phyloP scores from a whole-genome alignment of 2,888 invertebrate genomes.

The Drosophila pegasa region DNA sequence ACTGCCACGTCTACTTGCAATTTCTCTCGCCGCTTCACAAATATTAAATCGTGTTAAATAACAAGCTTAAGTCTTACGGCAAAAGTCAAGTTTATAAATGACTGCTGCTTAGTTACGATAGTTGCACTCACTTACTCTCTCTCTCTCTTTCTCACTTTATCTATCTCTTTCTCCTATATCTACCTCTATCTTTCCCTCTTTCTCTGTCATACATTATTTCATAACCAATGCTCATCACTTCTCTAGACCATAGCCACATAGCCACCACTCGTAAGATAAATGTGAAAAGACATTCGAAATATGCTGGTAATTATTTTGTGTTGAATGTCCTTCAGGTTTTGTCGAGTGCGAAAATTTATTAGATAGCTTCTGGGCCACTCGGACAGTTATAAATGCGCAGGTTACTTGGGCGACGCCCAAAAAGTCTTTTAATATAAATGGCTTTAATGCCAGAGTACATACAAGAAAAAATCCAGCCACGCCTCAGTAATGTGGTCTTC shows the following conservation, averaged over 20 bases:
- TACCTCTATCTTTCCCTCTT: background rate
- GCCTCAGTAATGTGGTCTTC: background rate
- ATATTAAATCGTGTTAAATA: slow-evolving; percentile 24
- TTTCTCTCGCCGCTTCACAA: slow-evolving; percentile 12
- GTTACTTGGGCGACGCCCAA: slow-evolving; percentile 47
- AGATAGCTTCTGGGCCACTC: slow-evolving; percentile 41
- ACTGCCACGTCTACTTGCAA: slow-evolving; percentile 32
- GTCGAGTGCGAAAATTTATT: slow-evolving; percentile 62
- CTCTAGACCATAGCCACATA: background rate
- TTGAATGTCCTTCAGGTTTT: slow-evolving; percentile 75
- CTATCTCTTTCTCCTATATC: too few relatives aligned
- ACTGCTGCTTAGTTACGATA: slow-evolving; percentile 67
- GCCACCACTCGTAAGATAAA: slow-evolving; percentile 41
- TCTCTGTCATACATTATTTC: background rate
- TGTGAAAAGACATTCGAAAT: slow-evolving; percentile 71
- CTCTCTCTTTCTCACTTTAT: background rate
- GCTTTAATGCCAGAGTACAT: slow-evolving; percentile 39
- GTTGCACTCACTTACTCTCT: slow-evolving; percentile 1
- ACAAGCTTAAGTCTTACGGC: slow-evolving; percentile 27
- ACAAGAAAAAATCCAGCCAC: slow-evolving; percentile 1
- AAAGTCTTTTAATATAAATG: slow-evolving; percentile 45
- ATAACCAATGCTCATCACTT: background rate
- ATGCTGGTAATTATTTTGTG: slow-evolving; percentile 81
- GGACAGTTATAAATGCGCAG: slow-evolving; percentile 70
- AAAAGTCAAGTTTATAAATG: slow-evolving; percentile 57